Percentiles rank a stretch among this genome's conserved stretches.
These are phyloP conservation scores for Chinchilla lanigera DNA, from an alignment of 2,113 vertebrate species.

Conservation along the genomic window DNA sequence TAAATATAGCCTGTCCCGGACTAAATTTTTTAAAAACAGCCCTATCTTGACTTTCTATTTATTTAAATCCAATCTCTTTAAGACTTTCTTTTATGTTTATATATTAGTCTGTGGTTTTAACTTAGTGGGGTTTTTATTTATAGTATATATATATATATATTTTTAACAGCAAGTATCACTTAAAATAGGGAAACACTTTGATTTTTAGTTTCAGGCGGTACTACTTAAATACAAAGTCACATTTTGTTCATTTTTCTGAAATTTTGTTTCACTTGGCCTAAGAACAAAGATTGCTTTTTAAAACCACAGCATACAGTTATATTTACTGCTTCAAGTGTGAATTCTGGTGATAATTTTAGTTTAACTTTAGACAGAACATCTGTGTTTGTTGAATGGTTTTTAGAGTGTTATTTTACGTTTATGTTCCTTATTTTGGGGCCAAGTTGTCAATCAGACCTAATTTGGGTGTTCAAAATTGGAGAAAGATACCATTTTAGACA, in stretches of 20 bases:
- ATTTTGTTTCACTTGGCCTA: neutral
- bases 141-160: neutral
- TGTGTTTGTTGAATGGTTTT: conserved; percentile 29
- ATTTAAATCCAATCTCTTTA: conserved; percentile 17
- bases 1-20: neutral
- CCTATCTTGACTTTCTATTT: conserved; percentile 6
- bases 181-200: neutral
- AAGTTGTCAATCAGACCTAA: neutral
- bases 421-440: neutral
- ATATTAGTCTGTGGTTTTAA: conserved; percentile 37
- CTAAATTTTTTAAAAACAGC: neutral
- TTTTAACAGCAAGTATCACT: conserved; percentile 30
- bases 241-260: conserved; percentile 1
- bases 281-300: conserved; percentile 31
- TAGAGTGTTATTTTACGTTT: neutral
- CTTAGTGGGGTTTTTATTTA: neutral
- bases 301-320: neutral
- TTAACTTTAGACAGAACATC: neutral
- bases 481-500: neutral
- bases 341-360: conserved; percentile 41
- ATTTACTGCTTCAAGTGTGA: conserved; percentile 46
- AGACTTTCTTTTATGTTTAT: conserved; percentile 28
- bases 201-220: conserved; percentile 43
- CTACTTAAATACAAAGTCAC: conserved; percentile 49
- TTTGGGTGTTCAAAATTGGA: neutral